These are phyloP conservation scores for Drosophila sordidapex DNA, from an alignment of 2,888 invertebrate species.

Conservation along the genomic window DNA sequence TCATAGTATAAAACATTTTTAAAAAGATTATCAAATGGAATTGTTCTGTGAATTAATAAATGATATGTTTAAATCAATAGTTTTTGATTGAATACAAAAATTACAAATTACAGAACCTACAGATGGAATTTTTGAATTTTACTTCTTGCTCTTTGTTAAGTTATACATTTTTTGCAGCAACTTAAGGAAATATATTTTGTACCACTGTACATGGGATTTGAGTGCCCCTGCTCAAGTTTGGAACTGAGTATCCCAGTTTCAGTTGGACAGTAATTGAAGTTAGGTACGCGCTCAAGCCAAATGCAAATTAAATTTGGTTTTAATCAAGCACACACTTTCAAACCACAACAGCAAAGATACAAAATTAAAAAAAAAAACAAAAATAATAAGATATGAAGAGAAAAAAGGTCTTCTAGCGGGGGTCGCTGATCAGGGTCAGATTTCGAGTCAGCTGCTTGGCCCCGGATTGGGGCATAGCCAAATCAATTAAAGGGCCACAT, in stretches of 20 bases:
- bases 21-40: neutral
- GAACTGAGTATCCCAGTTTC: conserved; percentile 31
- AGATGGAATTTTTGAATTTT: neutral
- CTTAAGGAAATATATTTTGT: neutral
- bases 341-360: conserved; percentile 13
- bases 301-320: conserved; percentile 78
- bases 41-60: neutral
- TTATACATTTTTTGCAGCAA: rapidly evolving
- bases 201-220: conserved; percentile 32
- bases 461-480: conserved; percentile 36
- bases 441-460: conserved; percentile 22
- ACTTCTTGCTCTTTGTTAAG: neutral
- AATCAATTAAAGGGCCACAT: conserved; percentile 76
- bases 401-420: conserved; percentile 52
- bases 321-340: conserved; percentile 64
- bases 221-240: conserved; percentile 19
- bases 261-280: conserved; percentile 66
- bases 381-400: conserved; percentile 11
- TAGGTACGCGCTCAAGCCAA: conserved; percentile 48
- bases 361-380: neutral
- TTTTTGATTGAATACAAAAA: no score
- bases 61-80: neutral
- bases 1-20: neutral
- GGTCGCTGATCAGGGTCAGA: conserved; percentile 50
- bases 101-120: neutral